phyloP scores from a whole-genome alignment of 2,888 invertebrate species.

The Villa cingulata region DNA sequence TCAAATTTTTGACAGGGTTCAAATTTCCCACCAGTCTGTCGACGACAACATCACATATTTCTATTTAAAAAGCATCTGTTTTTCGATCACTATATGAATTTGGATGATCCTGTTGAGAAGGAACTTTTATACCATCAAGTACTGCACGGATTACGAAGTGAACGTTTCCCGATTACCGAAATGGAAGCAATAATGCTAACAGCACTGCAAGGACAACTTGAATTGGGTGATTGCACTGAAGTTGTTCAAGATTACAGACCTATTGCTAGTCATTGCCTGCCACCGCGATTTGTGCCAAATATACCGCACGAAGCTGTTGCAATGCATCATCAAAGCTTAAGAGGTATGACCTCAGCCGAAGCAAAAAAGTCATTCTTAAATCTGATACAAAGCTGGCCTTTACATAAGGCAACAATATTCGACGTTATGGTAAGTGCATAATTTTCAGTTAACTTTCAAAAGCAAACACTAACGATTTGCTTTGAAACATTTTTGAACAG shows the following conservation, averaged over 20 bases:
- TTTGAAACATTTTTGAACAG: constrained; percentile 37
- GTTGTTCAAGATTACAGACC: constrained; percentile 49
- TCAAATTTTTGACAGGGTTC: constrained; percentile 26
- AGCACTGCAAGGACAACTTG: constrained; percentile 84
- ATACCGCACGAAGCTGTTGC: constrained; percentile 73
- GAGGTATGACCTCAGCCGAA: constrained; percentile 72
- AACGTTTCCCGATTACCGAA: constrained; percentile 83
- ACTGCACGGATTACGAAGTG: constrained; percentile 75
- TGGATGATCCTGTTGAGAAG: constrained; percentile 79
- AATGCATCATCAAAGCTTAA: constrained; percentile 79
- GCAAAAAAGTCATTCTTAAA: constrained; percentile 88
- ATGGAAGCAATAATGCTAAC: constrained; percentile 92
- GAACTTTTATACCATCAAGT: constrained; percentile 89
- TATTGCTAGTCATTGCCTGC: constrained; percentile 68
- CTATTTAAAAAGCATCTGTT: constrained; percentile 73
- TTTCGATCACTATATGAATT: constrained; percentile 63
- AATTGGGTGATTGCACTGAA: constrained; percentile 70
- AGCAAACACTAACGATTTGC: too few relatives aligned
- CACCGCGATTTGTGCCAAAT: constrained; percentile 64
- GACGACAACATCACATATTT: constrained; percentile 51
- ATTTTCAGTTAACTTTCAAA: not conserved
- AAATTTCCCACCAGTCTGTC: constrained; percentile 38
- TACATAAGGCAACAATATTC: constrained; percentile 84
- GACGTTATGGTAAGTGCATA: constrained; percentile 70
- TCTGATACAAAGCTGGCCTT: constrained; percentile 84